phyloP scores from a whole-genome alignment of 2,888 invertebrate species.

The Mesoligia furuncula region DNA sequence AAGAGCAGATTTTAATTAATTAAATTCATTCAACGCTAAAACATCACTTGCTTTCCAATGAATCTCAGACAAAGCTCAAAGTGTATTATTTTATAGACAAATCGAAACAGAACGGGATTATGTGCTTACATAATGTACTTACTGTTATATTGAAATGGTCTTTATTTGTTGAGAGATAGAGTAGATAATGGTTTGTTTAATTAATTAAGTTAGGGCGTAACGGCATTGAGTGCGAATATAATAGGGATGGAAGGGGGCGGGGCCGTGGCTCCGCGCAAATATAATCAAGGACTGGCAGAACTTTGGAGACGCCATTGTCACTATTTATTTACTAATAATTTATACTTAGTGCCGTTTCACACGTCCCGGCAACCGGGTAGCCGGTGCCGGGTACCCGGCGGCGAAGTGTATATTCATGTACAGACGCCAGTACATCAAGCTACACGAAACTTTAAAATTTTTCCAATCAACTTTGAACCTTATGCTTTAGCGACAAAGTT shows the following conservation, averaged over 20 bases:
- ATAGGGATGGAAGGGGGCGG: slow-evolving; percentile 89
- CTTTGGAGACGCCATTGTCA: slow-evolving; percentile 66
- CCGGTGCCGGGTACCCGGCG: no score
- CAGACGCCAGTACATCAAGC: no score
- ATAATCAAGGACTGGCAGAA: slow-evolving; percentile 85
- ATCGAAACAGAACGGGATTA: slow-evolving; percentile 80
- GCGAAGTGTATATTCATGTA: no score
- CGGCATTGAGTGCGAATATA: slow-evolving; percentile 75
- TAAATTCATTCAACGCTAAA: slow-evolving; percentile 87
- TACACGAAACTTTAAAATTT: no score
- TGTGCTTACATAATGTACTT: slow-evolving; percentile 76
- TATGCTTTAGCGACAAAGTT: no score
- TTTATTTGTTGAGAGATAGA: slow-evolving; percentile 47
- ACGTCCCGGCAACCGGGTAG: no score
- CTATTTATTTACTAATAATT: slow-evolving; percentile 1
- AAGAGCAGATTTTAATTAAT: slow-evolving; percentile 86
- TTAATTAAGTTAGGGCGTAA: slow-evolving; percentile 72
- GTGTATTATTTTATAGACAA: slow-evolving; percentile 90
- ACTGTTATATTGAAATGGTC: slow-evolving; percentile 39
- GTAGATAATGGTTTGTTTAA: slow-evolving; percentile 62
- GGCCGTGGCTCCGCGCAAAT: slow-evolving; percentile 88
- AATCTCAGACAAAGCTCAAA: slow-evolving; percentile 88
- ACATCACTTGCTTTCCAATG: slow-evolving; percentile 88
- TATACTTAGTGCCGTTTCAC: no score
- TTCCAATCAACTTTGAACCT: no score